A percentile compares a stretch with the other conserved stretches of the same genome.
Evolutionary conservation across 2,888 invertebrate genomes (phyloP).

Genomic region (Boloria selene): DNA sequence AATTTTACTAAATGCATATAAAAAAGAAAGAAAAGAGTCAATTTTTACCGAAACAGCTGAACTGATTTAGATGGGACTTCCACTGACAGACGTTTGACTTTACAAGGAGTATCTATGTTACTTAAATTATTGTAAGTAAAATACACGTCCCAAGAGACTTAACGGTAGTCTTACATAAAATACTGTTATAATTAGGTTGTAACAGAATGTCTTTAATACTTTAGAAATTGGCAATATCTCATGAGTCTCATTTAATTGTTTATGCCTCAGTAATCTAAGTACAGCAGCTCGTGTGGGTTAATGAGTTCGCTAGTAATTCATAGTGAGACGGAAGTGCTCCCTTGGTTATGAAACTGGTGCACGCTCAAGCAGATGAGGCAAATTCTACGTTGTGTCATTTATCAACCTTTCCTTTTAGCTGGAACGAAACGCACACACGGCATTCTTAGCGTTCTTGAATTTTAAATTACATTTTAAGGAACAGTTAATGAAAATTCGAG

Average conservation of each 20-base stretch:
- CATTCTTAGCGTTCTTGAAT: background rate
- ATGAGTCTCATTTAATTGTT: conserved; percentile 70
- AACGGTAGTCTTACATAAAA: too few relatives aligned
- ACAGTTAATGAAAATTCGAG: background rate
- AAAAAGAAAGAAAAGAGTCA: too few relatives aligned
- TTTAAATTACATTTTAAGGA: conserved; percentile 21
- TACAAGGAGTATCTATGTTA: too few relatives aligned
- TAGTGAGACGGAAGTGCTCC: conserved; percentile 63
- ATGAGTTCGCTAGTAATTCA: conserved; percentile 76
- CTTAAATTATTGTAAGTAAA: too few relatives aligned
- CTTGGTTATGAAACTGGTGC: conserved; percentile 43
- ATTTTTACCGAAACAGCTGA: too few relatives aligned
- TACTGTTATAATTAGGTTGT: too few relatives aligned
- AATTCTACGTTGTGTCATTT: conserved; percentile 37
- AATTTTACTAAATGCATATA: too few relatives aligned
- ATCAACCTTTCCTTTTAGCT: conserved; percentile 38
- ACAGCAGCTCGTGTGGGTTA: conserved; percentile 68
- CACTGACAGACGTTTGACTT: too few relatives aligned
- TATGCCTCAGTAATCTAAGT: conserved; percentile 67
- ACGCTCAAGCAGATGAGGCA: conserved; percentile 38
- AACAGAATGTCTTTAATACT: conserved; percentile 20
- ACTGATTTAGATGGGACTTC: too few relatives aligned
- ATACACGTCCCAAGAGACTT: too few relatives aligned
- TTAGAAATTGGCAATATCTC: conserved; percentile 40
- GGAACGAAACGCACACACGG: conserved; percentile 17